Evolutionary conservation across 2,113 vertebrate species (phyloP), one percentile per base, ranked within the genome.

Genomic region (Centropristis striata): DNA sequence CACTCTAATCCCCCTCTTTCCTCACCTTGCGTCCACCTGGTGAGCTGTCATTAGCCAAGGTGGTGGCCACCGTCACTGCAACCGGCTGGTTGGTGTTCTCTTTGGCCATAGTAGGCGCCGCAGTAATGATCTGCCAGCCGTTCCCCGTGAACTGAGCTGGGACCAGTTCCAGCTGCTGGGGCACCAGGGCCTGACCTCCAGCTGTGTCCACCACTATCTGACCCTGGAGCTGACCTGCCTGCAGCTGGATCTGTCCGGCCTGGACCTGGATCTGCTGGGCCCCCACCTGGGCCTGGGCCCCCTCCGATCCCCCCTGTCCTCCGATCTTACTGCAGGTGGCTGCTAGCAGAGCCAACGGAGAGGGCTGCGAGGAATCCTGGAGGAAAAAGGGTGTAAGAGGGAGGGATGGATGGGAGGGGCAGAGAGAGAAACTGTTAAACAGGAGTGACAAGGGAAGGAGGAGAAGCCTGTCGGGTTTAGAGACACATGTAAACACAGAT

Each of bases 261-360:
- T 96, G 97, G 49, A 97, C 95, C 93, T 99, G 98, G 94, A 98
- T 96, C 88, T 97, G 94, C 73, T 96, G 97, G 88, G 96, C 95
- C 85, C 95, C 95, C 42, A 93, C 92, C 93, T 97, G 96, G 88
- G 95, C 96, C 92, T 98, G 97, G 89, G 95, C 95, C 87, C 96
- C 97, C 90, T 94, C 93, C 0, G 57, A 57, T 80, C 74, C 90
- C 50, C 88, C 91, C 88, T 94, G 93, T 81, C 98, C 98, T 93
- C 98, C 98, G 93, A 99, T 99, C 95, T 99, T 99, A 96, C 98
- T 99, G 97, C 98, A 99, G 92, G 98, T 99, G 86, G 98, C 98
- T 79, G 98, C 98, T 81, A 99, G 96, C 92, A 99, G 95, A 94
- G 98, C 98, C 1, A 99, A 94, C 86, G 98, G 98, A 86, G 98